Evolutionary conservation across 2,888 invertebrate genomes (phyloP).

Genomic region (Xestia rhomboidea): DNA sequence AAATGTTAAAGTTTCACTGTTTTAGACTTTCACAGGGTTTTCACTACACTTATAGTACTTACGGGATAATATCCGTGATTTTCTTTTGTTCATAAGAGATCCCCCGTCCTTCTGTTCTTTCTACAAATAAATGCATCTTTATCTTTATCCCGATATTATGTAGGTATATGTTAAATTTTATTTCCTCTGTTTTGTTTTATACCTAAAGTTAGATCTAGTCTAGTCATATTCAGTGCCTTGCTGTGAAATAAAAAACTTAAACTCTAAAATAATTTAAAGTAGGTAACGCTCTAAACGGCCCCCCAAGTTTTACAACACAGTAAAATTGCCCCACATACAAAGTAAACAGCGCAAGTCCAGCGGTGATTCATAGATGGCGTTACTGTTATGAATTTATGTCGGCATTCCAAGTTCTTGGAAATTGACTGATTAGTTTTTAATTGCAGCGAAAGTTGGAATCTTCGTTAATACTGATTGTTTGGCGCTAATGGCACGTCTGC

Average conservation of each 20-base stretch:
- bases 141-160: no score
- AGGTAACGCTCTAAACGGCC: neutral
- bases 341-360: constrained; percentile 19
- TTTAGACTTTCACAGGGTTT: no score
- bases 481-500: constrained; percentile 39
- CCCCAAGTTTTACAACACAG: neutral
- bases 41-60: no score
- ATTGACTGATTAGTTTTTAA: constrained; percentile 66
- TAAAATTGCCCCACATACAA: neutral
- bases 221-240: neutral
- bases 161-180: no score
- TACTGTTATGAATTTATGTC: constrained; percentile 40
- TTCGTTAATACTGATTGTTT: constrained; percentile 43
- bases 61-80: no score
- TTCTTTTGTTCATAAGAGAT: no score
- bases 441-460: constrained; percentile 63
- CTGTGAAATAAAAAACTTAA: no score
- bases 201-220: no score
- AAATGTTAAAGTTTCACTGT: neutral
- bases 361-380: constrained; percentile 63
- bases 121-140: no score
- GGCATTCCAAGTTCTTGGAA: constrained; percentile 50
- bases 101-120: no score
- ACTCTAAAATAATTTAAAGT: neutral
- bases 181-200: neutral